These are phyloP conservation scores for Cistogaster globosa DNA, from an alignment of 2,888 invertebrate species.

Conservation along the genomic window DNA sequence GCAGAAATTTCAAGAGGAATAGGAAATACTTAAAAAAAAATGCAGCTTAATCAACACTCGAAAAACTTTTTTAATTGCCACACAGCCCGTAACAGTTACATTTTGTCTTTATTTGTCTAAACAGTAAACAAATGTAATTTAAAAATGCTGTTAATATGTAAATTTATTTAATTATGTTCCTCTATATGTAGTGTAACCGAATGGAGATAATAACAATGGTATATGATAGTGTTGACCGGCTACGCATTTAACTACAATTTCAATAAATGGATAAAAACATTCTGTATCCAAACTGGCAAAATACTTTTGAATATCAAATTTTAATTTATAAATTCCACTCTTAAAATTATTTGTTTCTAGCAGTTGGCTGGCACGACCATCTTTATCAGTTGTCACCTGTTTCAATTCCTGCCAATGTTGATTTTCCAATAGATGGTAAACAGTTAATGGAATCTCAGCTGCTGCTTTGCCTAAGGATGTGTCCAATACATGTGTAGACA, in stretches of 20 bases:
- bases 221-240: constrained; percentile 89
- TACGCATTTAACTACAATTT: constrained; percentile 89
- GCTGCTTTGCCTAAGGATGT: constrained; percentile 88
- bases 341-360: constrained; percentile 85
- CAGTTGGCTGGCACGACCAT: constrained; percentile 88
- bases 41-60: no score
- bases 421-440: constrained; percentile 85
- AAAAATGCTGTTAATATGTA: no score
- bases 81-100: no score
- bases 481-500: constrained; percentile 91
- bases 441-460: constrained; percentile 86
- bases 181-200: constrained; percentile 90
- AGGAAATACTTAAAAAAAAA: no score
- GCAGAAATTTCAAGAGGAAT: no score
- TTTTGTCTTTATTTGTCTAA: no score
- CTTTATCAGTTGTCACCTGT: constrained; percentile 86
- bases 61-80: no score
- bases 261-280: constrained; percentile 90
- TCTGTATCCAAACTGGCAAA: constrained; percentile 86
- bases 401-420: constrained; percentile 88
- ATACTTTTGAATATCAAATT: constrained; percentile 89
- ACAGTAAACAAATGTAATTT: no score
- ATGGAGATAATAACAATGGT: constrained; percentile 89
- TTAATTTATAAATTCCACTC: constrained; percentile 89
- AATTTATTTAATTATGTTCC: constrained; percentile 81